These are phyloP conservation scores for Gymnarchus niloticus DNA, from an alignment of 2,113 vertebrate genomes.

Conservation along the genomic window DNA sequence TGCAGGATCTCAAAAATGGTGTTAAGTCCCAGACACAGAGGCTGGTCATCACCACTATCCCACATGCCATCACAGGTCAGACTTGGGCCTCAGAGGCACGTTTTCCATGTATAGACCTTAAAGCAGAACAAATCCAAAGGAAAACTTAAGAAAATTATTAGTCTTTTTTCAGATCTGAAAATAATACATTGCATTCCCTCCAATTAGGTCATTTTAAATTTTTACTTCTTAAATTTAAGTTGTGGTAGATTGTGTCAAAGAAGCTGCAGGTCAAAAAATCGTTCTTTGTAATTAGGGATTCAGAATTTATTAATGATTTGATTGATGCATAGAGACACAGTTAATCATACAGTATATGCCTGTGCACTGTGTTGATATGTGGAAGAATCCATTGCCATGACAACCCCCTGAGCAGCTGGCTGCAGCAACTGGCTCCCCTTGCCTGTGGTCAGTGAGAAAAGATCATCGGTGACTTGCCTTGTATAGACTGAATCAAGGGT, in stretches of 20 bases:
- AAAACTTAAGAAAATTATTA: not conserved
- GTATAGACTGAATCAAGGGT: not conserved
- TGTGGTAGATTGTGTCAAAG: not conserved
- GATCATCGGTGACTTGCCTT: not conserved
- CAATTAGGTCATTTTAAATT: not conserved
- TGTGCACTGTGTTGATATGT: constrained; percentile 42
- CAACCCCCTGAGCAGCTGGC: constrained; percentile 52
- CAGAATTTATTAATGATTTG: not conserved
- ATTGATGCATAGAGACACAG: not conserved
- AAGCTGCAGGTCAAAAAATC: not conserved
- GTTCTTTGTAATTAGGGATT: not conserved
- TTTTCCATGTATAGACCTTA: not conserved
- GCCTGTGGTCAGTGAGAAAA: constrained; percentile 1
- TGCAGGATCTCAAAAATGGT: constrained; percentile 82
- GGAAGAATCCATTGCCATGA: constrained; percentile 66
- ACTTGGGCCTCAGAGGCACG: constrained; percentile 6
- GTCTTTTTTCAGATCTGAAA: not conserved
- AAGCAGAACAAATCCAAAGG: not conserved
- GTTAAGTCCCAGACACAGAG: constrained; percentile 79
- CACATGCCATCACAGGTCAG: constrained; percentile 85
- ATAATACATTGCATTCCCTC: not conserved
- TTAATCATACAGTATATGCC: not conserved
- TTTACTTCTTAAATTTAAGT: too few relatives aligned
- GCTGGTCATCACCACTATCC: constrained; percentile 76
- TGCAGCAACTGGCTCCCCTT: constrained; percentile 30